Evolutionary conservation across 2,888 invertebrate genomes (phyloP).

Genomic region (Lamellibrachia columna): DNA sequence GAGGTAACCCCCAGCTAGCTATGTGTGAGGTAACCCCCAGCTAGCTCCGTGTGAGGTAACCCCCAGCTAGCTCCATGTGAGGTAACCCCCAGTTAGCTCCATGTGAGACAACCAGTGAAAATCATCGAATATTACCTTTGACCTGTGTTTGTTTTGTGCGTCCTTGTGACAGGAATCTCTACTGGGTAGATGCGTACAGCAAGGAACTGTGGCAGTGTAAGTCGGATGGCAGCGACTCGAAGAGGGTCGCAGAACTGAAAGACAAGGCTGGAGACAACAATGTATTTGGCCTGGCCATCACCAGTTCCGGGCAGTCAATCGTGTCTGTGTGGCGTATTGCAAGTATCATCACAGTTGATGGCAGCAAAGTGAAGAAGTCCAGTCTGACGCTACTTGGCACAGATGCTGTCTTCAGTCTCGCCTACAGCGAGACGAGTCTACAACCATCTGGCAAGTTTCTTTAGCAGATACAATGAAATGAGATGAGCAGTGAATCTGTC

Average conservation of each 20-base stretch:
- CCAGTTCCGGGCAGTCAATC: neutral
- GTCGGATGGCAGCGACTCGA: conserved; percentile 44
- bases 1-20: too few species aligned
- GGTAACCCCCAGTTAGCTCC: too few species aligned
- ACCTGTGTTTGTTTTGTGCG: too few species aligned
- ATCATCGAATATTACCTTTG: too few species aligned
- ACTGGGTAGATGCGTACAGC: conserved; percentile 57
- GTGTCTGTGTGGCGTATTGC: neutral
- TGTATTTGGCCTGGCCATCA: conserved; percentile 52
- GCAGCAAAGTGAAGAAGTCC: neutral
- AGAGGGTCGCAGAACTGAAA: conserved; percentile 45
- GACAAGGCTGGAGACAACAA: conserved; percentile 44
- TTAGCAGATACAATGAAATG: neutral
- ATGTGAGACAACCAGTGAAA: too few species aligned
- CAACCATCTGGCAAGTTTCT: conserved; percentile 25
- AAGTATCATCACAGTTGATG: neutral
- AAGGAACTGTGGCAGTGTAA: conserved; percentile 51
- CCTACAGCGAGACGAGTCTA: conserved; percentile 29
- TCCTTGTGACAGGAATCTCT: conserved; percentile 47
- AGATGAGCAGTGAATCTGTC: neutral
- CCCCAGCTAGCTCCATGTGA: too few species aligned
- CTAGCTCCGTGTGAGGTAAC: too few species aligned
- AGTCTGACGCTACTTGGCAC: conserved; percentile 38
- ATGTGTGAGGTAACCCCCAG: too few species aligned
- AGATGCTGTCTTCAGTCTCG: conserved; percentile 51